Evolutionary conservation across 2,888 invertebrate species (phyloP).

Genomic region (Colostygia pectinataria): DNA sequence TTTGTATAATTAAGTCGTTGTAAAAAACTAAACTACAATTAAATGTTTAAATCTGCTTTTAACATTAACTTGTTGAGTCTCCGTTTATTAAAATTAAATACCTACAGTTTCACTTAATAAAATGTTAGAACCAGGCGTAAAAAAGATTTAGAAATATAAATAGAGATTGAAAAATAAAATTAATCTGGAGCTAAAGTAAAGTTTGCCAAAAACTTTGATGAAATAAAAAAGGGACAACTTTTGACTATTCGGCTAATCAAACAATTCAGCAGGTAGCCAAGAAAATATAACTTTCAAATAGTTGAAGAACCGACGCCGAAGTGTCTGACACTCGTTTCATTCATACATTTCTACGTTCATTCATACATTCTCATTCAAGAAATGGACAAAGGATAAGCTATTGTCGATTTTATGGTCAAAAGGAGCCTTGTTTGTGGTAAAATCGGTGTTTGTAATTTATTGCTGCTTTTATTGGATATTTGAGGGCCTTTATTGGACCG

Average conservation of each 20-base stretch:
- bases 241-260: constrained; percentile 35
- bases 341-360: constrained; percentile 44
- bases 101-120: too few relatives aligned
- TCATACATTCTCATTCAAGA: constrained; percentile 35
- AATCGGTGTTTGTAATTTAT: constrained; percentile 50
- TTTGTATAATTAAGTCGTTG: too few relatives aligned
- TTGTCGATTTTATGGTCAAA: constrained; percentile 36
- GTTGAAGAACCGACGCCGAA: constrained; percentile 45
- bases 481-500: constrained; percentile 18
- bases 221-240: constrained; percentile 16
- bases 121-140: too few relatives aligned
- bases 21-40: too few relatives aligned
- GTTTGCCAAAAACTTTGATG: neutral
- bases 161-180: too few relatives aligned
- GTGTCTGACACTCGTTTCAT: constrained; percentile 47
- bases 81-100: too few relatives aligned
- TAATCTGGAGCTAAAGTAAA: neutral
- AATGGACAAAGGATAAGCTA: constrained; percentile 32
- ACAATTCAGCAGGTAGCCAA: constrained; percentile 30
- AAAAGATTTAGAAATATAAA: too few relatives aligned
- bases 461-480: constrained; percentile 34
- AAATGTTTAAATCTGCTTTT: too few relatives aligned
- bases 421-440: constrained; percentile 47
- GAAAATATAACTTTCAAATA: constrained; percentile 38
- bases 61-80: too few relatives aligned